These are phyloP conservation scores for Beris chalybata DNA, from an alignment of 2,888 invertebrate species.

Conservation along the genomic window DNA sequence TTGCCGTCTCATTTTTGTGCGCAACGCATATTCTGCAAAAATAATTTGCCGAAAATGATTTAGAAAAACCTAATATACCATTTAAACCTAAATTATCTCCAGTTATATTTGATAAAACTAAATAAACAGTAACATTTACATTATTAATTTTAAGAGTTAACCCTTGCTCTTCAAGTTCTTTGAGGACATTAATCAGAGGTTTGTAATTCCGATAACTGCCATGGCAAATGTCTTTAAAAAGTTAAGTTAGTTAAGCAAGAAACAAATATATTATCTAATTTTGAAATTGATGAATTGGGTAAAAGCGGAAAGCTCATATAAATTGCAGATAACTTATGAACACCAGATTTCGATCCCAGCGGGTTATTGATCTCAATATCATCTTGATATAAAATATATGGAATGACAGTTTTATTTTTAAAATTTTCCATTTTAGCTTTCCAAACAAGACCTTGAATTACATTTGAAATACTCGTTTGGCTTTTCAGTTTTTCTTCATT, in stretches of 20 bases:
- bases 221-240: constrained; percentile 4
- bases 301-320: constrained; percentile 31
- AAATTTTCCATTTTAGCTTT: background rate
- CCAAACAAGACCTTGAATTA: constrained; percentile 5
- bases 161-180: constrained; percentile 31
- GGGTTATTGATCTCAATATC: constrained; percentile 9
- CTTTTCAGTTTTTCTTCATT: no score
- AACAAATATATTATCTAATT: constrained; percentile 30
- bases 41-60: constrained; percentile 21
- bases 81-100: no score
- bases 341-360: constrained; percentile 9
- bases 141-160: constrained; percentile 5
- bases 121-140: background rate
- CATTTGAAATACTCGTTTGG: background rate
- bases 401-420: constrained; percentile 2
- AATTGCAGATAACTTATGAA: constrained; percentile 28
- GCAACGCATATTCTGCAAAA: constrained; percentile 31
- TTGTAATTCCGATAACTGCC: constrained; percentile 22
- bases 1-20: constrained; percentile 25
- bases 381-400: constrained; percentile 14
- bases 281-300: constrained; percentile 12
- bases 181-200: constrained; percentile 6
- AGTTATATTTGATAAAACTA: constrained; percentile 9
- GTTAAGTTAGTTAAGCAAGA: constrained; percentile 13
- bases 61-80: constrained; percentile 5